Evolutionary conservation across 2,888 invertebrate genomes (phyloP).

Genomic region (Neoitamus cyanurus): DNA sequence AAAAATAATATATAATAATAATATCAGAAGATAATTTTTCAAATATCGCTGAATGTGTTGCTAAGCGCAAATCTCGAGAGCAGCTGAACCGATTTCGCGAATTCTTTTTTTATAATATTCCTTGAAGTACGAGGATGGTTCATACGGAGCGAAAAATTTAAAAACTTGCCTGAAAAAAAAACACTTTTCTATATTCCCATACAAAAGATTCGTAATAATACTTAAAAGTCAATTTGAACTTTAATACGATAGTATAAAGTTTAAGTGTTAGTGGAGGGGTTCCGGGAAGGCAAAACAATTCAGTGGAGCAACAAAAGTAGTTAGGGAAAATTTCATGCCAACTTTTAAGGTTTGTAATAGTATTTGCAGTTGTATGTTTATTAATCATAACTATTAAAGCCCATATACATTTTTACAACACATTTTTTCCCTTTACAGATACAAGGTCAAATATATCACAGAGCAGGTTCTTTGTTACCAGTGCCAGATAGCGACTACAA

Average conservation of each 20-base stretch:
- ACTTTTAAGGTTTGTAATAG: constrained; percentile 37
- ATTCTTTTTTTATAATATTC: too few relatives aligned
- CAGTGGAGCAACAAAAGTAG: constrained; percentile 40
- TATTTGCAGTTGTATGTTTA: constrained; percentile 20
- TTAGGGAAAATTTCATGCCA: constrained; percentile 46
- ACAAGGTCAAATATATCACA: constrained; percentile 9
- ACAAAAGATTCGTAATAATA: too few relatives aligned
- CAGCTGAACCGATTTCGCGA: too few relatives aligned
- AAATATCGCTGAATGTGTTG: too few relatives aligned
- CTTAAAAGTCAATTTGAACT: too few relatives aligned
- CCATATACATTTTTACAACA: background rate
- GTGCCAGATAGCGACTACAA: constrained; percentile 32
- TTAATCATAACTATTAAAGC: background rate
- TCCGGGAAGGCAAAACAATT: background rate
- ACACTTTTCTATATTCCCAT: too few relatives aligned
- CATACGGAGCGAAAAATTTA: too few relatives aligned
- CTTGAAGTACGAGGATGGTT: too few relatives aligned
- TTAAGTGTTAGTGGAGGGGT: too few relatives aligned
- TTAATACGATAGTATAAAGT: too few relatives aligned
- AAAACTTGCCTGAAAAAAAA: too few relatives aligned
- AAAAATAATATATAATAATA: background rate
- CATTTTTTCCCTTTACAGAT: background rate
- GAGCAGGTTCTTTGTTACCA: constrained; percentile 19
- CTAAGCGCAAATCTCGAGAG: too few relatives aligned
- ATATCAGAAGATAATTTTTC: background rate